Base-by-base conservation (phyloP, 2,113 vertebrate genomes). In the Prunella himalayana region DNA sequence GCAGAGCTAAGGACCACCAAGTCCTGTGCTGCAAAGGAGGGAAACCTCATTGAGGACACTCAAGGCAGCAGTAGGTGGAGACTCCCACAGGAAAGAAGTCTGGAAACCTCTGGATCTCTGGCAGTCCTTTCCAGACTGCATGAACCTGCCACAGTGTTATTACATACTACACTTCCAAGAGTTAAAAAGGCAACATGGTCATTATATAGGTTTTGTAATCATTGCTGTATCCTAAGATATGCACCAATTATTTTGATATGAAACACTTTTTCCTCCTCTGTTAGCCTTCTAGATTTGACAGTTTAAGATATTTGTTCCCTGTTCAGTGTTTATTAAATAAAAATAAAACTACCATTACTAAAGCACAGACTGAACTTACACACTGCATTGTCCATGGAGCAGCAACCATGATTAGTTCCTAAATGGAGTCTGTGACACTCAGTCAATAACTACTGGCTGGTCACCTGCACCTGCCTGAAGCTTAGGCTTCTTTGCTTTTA, bases 401-500 rank as follows among this genome's bases (percentile, higher is more conserved):
- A 65, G 56, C 30, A 69, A 84, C 75, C 71, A 24, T 11, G 22
- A 50, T 57, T 45, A 47, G 33, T 56, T 49, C 44, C 54, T 57
- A 63, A 64, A 65, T 13, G 12, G 7, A 82, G 66, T 35, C 87
- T 53, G 37, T 71, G 84, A 94, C 77, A 80, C 51, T 94, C 82
- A 93, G 82, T 96, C 79, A 78, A 97, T 92, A 44, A 95, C 60
- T 37, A 96, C 18, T 39, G 57, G 44, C 6, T 97, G 86, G 47
- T 96, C 96, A 51, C 81, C 71, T 41, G 41, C 88, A 95, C 22
- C 85, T 94, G 90, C 79, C 90, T 97, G 77, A 71, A 91, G 90
- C 68, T 95, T 97, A 17, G 51, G 49, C 92, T 98, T 98, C 94
- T 98, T 98, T 63, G 96, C 86, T 50, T 92, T 91, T 28, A 92